Base-by-base conservation (phyloP, 2,888 invertebrate genomes). In the Campoplex capitator region DNA sequence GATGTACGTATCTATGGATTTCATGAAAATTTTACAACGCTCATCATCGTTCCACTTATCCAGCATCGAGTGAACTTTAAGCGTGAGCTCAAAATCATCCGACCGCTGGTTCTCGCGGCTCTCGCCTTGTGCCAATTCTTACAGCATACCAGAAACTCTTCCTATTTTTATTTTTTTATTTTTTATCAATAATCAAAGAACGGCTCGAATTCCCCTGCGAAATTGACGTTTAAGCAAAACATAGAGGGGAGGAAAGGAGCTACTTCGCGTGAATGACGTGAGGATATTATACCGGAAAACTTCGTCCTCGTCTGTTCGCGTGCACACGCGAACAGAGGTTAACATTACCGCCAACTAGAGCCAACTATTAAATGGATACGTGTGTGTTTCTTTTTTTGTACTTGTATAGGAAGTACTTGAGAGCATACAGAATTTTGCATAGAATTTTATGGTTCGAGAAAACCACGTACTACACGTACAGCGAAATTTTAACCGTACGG, bases 1-100 rank as follows among this genome's bases (percentile, higher is more conserved):
- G 42, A 38, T 65, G 23, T 56, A 16, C 42, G 23, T 73, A 38
- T 16, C 45, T 78, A 80, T 80, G 56, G 48, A 78, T 38, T 42
- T 42, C 56, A 65, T 75, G 56, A 28, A 70, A 71, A 54, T 51
- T 70, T 70, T 71, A 76, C 79, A 32, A 65, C 56, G 73, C 79
- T 80, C 85, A 73, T 85, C 85, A 74, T 77, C 82, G 78, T 82
- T 75, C 82, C 74, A 83, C 85, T 82, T 85, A 78, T 78, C 32
- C 48, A 23, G 23, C 23, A 54, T 81, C 85, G 74, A 82, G 62
- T 78, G 78, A 85, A 83, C 82, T 85, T 85, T 82, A 82, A 85
- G 74, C 74, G 23, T 65, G 28, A 45, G 45, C 45, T 62, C 32
- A 32, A 62, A 62, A 62, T 62, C 58, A 51, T 51, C 13, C 18